Evolutionary conservation across 2,888 invertebrate genomes (phyloP), one percentile per base, ranked within the genome.

Genomic region (Halictus quadricinctus): DNA sequence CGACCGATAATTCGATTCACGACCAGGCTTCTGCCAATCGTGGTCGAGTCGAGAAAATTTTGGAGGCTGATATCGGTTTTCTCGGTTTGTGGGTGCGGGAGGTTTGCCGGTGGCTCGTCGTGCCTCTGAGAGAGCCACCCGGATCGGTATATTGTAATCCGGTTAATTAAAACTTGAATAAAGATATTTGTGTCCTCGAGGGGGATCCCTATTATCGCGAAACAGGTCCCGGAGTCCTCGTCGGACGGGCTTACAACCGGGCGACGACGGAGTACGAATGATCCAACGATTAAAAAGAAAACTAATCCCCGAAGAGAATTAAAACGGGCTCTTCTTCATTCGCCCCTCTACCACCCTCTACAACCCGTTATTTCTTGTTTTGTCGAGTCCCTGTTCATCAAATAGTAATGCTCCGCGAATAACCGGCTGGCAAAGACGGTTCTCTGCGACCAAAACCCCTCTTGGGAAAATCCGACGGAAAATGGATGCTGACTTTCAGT

Each of bases 161-260:
- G 41, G 66, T 84, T 84, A 84, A 84, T 84, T 84, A 72, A 84
- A 84, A 75, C 75, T 84, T 66, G 84, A 84, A 84, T 60, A 84
- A 79, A 76, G 72, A 84, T 66, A 84, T 76, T 58, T 41, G 79
- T 36, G 79, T 76, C 64, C 5, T 54, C 21, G 36, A 13, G 29
- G 3, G 10, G 7, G 43, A 21, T 69, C n/a, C 21, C 13, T 21
- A n/a, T 79, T 75, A 41, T 41, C 72, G 66, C 50, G 41, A 54
- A 72, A 58, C 64, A 64, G 15, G 36, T 25, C 18, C 58, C 50
- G 36, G 25, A 48, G 41, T 50, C 18, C 46, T 60, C 13, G 73
- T 70, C 13, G 70, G 21, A 72, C 15, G 1, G n/a, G 43, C 7
- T 36, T 58, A 48, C 29, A 48, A n/a, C 12, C 58, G 12, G n/a